Conservation (phyloP, 1,140 invertebrate genomes). For the Heliconius hermathena region DNA sequence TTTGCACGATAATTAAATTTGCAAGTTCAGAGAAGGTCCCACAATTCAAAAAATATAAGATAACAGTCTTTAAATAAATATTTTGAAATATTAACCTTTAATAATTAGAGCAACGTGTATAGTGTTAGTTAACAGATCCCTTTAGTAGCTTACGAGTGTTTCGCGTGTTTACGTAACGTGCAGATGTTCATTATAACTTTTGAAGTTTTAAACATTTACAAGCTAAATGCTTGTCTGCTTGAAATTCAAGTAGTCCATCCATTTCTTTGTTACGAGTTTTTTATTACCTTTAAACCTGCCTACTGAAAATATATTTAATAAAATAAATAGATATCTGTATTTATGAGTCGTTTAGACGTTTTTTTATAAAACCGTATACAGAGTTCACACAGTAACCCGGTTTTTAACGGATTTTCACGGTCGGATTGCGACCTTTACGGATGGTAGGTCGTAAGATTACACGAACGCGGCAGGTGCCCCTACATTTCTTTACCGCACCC, state of each 20-base stretch:
- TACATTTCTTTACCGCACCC: constrained; percentile 29
- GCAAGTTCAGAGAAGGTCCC: no score
- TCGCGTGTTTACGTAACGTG: constrained; percentile 33
- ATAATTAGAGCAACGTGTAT: constrained; percentile 26
- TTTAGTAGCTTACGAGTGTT: constrained; percentile 23
- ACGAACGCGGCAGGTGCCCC: constrained; percentile 29
- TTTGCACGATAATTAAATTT: no score
- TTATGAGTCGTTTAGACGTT: neutral
- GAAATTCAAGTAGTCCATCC: constrained; percentile 14
- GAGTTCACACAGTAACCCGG: constrained; percentile 25
- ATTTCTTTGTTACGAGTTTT: constrained; percentile 5
- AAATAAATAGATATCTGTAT: neutral
- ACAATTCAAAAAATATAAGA: no score
- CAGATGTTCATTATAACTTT: constrained; percentile 32
- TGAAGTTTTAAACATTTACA: constrained; percentile 31
- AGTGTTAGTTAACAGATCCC: constrained; percentile 26
- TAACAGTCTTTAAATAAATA: no score
- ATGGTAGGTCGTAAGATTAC: constrained; percentile 29
- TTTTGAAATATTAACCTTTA: neutral
- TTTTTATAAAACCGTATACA: constrained; percentile 6
- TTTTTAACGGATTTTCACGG: constrained; percentile 39
- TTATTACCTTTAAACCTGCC: no score
- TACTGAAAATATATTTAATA: neutral
- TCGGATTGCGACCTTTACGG: constrained; percentile 35
- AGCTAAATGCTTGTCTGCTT: neutral